A percentile compares a stretch with the other conserved stretches of the same genome.
phyloP scores from a whole-genome alignment of 2,888 invertebrate species.

The Parnassius apollo region DNA sequence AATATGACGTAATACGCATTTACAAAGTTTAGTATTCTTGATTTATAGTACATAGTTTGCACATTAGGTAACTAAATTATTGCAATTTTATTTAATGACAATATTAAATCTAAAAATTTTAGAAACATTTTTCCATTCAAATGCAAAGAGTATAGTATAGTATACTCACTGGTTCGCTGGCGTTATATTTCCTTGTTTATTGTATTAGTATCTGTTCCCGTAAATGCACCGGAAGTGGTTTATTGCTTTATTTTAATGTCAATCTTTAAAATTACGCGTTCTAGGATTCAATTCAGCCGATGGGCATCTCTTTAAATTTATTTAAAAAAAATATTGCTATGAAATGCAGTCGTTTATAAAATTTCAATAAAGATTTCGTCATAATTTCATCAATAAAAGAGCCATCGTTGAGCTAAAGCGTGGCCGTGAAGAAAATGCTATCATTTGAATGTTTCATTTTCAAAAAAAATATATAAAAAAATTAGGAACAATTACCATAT shows the following conservation, averaged over 20 bases:
- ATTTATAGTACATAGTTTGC: background rate
- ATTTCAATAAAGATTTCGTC: slow-evolving; percentile 36
- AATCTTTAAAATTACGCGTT: slow-evolving; percentile 13
- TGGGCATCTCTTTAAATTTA: slow-evolving; percentile 3
- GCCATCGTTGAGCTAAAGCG: slow-evolving; percentile 40
- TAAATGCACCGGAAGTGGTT: slow-evolving; percentile 31
- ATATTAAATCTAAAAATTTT: background rate
- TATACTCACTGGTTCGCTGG: too few species aligned
- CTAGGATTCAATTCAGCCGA: background rate
- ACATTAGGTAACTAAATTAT: too few species aligned
- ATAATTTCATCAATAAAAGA: slow-evolving; percentile 36
- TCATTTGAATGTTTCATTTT: slow-evolving; percentile 31
- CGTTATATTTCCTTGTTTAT: too few species aligned
- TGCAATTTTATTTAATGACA: too few species aligned
- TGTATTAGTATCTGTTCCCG: slow-evolving; percentile 4
- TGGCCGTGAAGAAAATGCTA: slow-evolving; percentile 40
- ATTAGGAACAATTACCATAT: background rate
- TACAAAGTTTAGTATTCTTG: slow-evolving; percentile 3
- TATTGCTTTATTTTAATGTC: slow-evolving; percentile 20
- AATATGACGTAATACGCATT: slow-evolving; percentile 4
- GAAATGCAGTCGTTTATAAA: background rate
- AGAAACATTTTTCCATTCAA: background rate
- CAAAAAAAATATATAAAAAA: slow-evolving; percentile 2
- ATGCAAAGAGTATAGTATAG: too few species aligned
- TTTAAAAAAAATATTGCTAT: slow-evolving; percentile 1